Percentiles rank a stretch among this genome's conserved stretches.
Conservation (phyloP, 2,113 vertebrate species). For the Todiramphus saurophagus region DNA sequence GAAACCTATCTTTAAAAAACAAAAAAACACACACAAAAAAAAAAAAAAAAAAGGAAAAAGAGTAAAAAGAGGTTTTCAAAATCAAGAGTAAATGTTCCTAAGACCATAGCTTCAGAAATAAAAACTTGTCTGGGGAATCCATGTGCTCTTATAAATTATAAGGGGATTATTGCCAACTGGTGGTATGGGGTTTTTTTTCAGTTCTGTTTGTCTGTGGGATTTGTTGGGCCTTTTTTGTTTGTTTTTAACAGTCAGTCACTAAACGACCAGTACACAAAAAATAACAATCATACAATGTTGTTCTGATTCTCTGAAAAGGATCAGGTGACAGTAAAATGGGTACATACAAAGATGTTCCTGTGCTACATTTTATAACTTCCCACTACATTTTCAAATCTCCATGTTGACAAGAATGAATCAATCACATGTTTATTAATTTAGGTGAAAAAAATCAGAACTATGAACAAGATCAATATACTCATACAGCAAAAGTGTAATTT, state of each 20-base stretch:
- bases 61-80: background rate
- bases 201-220: too few relatives aligned
- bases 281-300: background rate
- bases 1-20: too few relatives aligned
- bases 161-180: background rate
- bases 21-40: background rate
- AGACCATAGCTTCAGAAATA: background rate
- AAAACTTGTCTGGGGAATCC: background rate
- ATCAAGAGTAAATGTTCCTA: background rate
- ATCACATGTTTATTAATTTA: background rate
- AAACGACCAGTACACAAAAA: background rate
- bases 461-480: background rate
- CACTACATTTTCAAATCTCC: background rate
- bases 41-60: background rate
- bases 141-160: background rate
- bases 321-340: background rate
- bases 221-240: fast-evolving
- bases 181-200: too few relatives aligned
- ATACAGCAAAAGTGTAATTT: background rate
- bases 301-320: background rate
- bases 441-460: background rate
- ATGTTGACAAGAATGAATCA: background rate
- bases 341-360: background rate
- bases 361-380: background rate
- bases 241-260: background rate